These are phyloP conservation scores for Antheraea mylitta DNA, from an alignment of 1,140 invertebrate genomes.

Conservation along the genomic window DNA sequence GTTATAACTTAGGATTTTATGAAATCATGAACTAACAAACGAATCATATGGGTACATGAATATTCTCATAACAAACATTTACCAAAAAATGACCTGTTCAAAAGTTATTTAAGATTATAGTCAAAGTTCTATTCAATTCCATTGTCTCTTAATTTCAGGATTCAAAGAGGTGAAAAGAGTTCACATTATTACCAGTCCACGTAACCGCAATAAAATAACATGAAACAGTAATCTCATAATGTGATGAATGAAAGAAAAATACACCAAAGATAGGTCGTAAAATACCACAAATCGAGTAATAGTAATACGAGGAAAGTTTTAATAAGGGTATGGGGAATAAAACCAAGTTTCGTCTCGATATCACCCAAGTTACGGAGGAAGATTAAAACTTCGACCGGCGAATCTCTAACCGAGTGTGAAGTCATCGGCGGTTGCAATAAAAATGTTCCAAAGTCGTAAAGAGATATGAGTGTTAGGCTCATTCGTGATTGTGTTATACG, in stretches of 20 bases:
- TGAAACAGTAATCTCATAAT: background rate
- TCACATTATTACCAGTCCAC: background rate
- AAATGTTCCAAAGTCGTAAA: conserved; percentile 20
- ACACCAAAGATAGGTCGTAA: conserved; percentile 55
- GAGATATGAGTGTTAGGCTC: conserved; percentile 10
- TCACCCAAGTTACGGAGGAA: conserved; percentile 49
- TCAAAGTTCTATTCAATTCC: too few relatives aligned
- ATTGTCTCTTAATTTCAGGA: too few relatives aligned
- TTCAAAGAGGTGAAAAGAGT: too few relatives aligned
- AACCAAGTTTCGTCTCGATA: conserved; percentile 51
- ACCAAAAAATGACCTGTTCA: too few relatives aligned
- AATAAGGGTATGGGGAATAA: conserved; percentile 59
- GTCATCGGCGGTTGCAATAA: conserved; percentile 37
- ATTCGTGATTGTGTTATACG: conserved; percentile 9
- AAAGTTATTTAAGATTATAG: too few relatives aligned
- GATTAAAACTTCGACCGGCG: conserved; percentile 58
- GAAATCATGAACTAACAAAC: too few relatives aligned
- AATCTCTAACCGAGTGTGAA: conserved; percentile 45
- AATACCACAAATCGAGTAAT: conserved; percentile 56
- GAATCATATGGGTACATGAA: too few relatives aligned
- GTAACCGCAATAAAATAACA: background rate
- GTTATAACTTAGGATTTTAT: too few relatives aligned
- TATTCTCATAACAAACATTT: too few relatives aligned
- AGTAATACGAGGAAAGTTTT: conserved; percentile 70
- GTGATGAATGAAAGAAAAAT: conserved; percentile 20